Evolutionary conservation across 2,113 vertebrate species (phyloP).

Genomic region (Microcebus tavaratra): DNA sequence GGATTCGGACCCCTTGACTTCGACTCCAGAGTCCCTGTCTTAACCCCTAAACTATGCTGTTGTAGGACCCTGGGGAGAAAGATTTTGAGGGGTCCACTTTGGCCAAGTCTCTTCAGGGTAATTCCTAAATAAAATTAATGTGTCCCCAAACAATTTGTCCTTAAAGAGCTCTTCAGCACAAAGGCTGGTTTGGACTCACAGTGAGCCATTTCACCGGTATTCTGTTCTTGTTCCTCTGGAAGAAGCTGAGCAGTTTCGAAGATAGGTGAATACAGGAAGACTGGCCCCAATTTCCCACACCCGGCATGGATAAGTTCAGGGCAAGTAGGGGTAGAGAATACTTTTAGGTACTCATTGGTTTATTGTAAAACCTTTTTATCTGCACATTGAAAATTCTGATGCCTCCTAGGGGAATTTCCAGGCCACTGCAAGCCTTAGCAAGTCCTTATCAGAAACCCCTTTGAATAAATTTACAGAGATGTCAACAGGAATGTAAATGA

Average conservation of each 20-base stretch:
- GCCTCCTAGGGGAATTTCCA: constrained; percentile 11
- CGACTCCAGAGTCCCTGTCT: background rate
- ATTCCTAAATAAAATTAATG: background rate
- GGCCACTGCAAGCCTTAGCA: background rate
- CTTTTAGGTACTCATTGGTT: background rate
- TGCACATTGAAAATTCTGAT: background rate
- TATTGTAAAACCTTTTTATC: background rate
- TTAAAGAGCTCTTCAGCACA: background rate
- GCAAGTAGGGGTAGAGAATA: background rate
- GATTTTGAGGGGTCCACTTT: background rate
- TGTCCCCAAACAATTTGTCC: constrained; percentile 1
- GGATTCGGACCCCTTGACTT: background rate
- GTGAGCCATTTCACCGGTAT: background rate
- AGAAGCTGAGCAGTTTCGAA: background rate
- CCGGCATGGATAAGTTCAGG: background rate
- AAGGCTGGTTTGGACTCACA: background rate
- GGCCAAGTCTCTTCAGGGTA: background rate
- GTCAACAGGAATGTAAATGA: constrained; percentile 7
- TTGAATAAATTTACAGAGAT: background rate
- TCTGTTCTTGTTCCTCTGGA: background rate
- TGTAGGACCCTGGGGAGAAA: background rate
- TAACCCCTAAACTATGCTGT: background rate
- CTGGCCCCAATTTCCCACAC: background rate
- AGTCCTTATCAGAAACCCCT: background rate
- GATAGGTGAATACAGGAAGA: background rate